phyloP scores from a whole-genome alignment of 2,113 vertebrate species.

The Hyaena hyaena region DNA sequence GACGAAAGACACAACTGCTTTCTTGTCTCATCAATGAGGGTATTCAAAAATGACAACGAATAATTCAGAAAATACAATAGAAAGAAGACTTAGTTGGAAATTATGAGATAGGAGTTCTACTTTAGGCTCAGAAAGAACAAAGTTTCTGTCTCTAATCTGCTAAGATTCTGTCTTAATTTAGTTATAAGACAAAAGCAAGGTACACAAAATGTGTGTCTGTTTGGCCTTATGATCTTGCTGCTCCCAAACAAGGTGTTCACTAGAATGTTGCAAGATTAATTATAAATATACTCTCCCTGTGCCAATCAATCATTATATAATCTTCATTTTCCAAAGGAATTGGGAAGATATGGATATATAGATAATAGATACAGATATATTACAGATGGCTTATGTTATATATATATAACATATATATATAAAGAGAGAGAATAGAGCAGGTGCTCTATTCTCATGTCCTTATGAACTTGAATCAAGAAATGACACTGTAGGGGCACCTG shows the following conservation, averaged over 20 bases:
- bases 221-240: background rate
- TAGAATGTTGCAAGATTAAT: background rate
- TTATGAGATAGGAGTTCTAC: background rate
- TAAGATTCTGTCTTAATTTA: slow-evolving; percentile 2
- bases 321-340: background rate
- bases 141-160: background rate
- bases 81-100: background rate
- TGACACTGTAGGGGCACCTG: too few relatives aligned
- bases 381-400: background rate
- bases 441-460: background rate
- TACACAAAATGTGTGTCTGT: background rate
- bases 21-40: background rate
- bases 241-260: background rate
- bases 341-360: background rate
- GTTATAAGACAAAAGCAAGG: background rate
- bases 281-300: background rate
- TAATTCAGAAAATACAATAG: background rate
- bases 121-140: background rate
- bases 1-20: background rate
- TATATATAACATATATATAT: too few relatives aligned
- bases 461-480: background rate
- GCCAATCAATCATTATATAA: background rate
- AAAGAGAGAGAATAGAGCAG: too few relatives aligned
- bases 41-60: slow-evolving; percentile 3
- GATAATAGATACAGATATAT: background rate